A percentile compares a stretch with the other conserved stretches of the same genome.
phyloP scores from a whole-genome alignment of 2,797 vertebrate genomes.

The Peromyscus aztecus region DNA sequence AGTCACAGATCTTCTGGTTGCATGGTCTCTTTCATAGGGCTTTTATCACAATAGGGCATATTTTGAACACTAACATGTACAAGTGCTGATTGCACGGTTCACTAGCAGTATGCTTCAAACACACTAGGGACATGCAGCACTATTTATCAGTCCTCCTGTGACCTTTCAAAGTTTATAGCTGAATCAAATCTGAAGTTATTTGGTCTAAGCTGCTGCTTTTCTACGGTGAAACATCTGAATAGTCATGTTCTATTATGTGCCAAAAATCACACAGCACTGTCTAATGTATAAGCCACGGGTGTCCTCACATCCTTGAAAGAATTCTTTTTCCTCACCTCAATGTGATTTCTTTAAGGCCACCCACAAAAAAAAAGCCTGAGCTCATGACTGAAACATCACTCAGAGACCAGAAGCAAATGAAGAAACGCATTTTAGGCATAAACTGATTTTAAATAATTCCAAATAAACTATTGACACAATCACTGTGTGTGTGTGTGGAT shows the following conservation, averaged over 20 bases:
- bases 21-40: neutral
- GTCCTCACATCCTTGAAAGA: neutral
- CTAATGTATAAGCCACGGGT: neutral
- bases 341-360: neutral
- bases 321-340: neutral
- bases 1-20: neutral
- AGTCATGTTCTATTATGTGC: neutral
- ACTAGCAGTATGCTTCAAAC: neutral
- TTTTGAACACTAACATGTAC: neutral
- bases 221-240: neutral
- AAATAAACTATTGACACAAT: neutral
- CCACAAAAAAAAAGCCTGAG: neutral
- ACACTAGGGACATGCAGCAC: neutral
- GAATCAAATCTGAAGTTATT: constrained; percentile 28
- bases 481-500: too few relatives aligned
- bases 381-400: neutral
- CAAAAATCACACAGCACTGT: neutral
- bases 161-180: neutral
- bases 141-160: neutral
- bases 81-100: neutral
- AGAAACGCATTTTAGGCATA: constrained; percentile 1
- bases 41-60: neutral
- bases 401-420: neutral
- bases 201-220: neutral
- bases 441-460: neutral